Conservation (phyloP, 2,113 vertebrate genomes). For the Bubo blakistoni region DNA sequence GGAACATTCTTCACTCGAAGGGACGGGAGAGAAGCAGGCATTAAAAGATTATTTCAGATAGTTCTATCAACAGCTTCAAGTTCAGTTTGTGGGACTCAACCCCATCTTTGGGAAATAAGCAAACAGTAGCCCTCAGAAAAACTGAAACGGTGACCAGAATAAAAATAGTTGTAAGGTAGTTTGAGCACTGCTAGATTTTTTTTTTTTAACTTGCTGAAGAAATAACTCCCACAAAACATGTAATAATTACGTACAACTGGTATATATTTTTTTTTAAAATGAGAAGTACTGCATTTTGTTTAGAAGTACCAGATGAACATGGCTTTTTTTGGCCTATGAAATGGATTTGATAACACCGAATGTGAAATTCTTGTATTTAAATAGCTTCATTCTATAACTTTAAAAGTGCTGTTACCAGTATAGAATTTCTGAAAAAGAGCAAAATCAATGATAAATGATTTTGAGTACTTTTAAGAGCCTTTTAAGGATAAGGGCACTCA, state of each 20-base stretch:
- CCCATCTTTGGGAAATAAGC: background rate
- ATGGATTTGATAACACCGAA: background rate
- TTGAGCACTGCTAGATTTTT: fast-evolving
- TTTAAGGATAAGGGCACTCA: fast-evolving
- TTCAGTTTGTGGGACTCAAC: fast-evolving
- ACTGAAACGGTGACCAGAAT: background rate
- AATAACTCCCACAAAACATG: background rate
- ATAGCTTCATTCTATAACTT: background rate
- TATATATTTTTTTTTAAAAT: background rate
- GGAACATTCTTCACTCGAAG: fast-evolving
- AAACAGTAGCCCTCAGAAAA: background rate
- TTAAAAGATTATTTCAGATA: background rate
- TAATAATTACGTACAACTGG: background rate
- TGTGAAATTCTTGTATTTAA: background rate
- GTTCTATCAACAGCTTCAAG: fast-evolving
- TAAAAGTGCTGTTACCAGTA: background rate
- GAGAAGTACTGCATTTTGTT: background rate
- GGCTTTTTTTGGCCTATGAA: background rate
- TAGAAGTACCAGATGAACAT: background rate
- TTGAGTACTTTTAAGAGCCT: background rate
- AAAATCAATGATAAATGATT: background rate
- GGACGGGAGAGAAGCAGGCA: fast-evolving
- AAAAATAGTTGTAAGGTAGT: background rate
- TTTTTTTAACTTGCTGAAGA: background rate
- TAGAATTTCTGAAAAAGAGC: background rate